Evolutionary conservation across 2,888 invertebrate species (phyloP), one percentile per base, ranked within the genome.

Genomic region (Pristionchus fissidentatus): DNA sequence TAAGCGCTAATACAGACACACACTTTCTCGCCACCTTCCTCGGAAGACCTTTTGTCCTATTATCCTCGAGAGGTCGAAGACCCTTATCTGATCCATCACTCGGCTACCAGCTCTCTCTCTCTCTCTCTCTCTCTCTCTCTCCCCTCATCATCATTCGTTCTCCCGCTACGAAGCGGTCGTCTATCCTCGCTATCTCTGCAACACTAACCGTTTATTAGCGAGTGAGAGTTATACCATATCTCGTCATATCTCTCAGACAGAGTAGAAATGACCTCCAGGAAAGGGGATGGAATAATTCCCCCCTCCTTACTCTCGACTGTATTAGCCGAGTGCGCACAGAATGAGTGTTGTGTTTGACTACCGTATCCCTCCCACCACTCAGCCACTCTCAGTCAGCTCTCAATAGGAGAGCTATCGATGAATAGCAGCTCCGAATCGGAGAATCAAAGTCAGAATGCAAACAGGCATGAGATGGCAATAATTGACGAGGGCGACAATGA

Each of bases 11-110:
- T 70, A 32, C 62, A 35, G 19, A 26, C 57, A 7, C 66, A 41
- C 38, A 38, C 70, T 70, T 62, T 70, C 43, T 38, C 43, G 41
- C 70, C 43, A 70, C 43, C 43, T 41, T 70, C 70, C 43, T 29
- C 35, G 55, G n/a, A n/a, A n/a, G 70, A 70, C 70, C 70, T 70
- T 62, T 70, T 70, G 70, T 70, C 70, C 70, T 70, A 70, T 70
- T 70, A 70, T 70, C 70, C 43, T 29, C 35, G 55, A 85, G 85
- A 85, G 84, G 83, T 86, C 86, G 83, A 66, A 70, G 84, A 83
- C 84, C 79, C 84, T 85, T 86, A 75, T 77, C 49, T 32, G n/a
- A 32, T 46, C 83, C 78, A 75, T 55, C 82, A 70, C 29, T 73
- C 46, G 26, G 46, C 77, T 70, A 49, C 80, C 81, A 19, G 46